Evolutionary conservation across 1,140 invertebrate genomes (phyloP).

Genomic region (Rhopalosiphum padi): DNA sequence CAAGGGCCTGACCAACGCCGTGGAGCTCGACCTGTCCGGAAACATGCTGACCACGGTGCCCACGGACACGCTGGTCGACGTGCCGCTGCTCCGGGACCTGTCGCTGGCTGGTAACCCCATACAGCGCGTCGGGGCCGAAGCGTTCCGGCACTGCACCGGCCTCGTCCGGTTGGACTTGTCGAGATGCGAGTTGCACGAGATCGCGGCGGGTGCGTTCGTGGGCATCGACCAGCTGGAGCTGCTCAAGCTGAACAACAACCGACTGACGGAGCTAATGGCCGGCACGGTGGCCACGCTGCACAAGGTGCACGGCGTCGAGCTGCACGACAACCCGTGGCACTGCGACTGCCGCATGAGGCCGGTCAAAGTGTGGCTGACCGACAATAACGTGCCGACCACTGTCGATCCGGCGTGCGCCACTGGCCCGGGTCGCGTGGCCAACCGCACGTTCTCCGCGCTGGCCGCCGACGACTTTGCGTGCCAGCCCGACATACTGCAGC

Average conservation of each 20-base stretch:
- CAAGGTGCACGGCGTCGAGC: conserved; percentile 80
- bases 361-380: conserved; percentile 82
- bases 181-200: conserved; percentile 77
- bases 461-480: conserved; percentile 86
- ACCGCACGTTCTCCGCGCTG: conserved; percentile 77
- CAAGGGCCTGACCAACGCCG: conserved; percentile 82
- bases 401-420: conserved; percentile 77
- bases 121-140: conserved; percentile 75
- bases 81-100: conserved; percentile 81
- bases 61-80: conserved; percentile 76
- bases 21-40: conserved; percentile 85
- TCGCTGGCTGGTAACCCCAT: conserved; percentile 82
- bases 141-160: conserved; percentile 77
- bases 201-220: conserved; percentile 79
- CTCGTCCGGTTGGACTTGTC: conserved; percentile 86
- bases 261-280: conserved; percentile 74
- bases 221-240: conserved; percentile 79
- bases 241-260: conserved; percentile 83
- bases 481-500: conserved; percentile 74
- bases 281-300: conserved; percentile 76
- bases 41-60: conserved; percentile 82
- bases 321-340: conserved; percentile 90
- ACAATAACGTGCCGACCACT: conserved; percentile 81
- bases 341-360: conserved; percentile 86
- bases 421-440: conserved; percentile 72